Evolutionary conservation across 53 echinoderm and acorn worm genomes (phyloP).

Genomic region (Arbacia lixula): DNA sequence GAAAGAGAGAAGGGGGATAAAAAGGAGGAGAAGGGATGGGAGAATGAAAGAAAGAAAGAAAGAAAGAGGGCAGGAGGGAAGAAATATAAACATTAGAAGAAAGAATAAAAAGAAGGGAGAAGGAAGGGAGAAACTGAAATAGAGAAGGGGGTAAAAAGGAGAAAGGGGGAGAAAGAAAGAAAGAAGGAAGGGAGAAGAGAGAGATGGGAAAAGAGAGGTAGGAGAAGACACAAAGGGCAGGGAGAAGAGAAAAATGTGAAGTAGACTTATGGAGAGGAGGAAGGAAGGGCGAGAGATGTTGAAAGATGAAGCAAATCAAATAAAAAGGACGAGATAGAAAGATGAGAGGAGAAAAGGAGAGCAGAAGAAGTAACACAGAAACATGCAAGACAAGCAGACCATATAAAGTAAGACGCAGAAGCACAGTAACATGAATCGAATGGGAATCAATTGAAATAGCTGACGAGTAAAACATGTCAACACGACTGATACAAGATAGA

Average conservation of each 20-base stretch:
- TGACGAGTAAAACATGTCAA: too few species aligned
- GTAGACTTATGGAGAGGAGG: too few species aligned
- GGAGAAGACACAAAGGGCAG: not conserved
- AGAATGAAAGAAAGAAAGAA: not conserved
- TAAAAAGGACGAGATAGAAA: not conserved
- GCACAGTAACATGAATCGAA: too few species aligned
- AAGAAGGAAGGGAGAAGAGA: not conserved
- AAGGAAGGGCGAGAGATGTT: not conserved
- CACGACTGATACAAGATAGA: too few species aligned
- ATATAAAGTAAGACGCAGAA: not conserved
- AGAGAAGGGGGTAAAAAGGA: too few species aligned
- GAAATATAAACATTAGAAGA: not conserved
- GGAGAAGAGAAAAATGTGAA: not conserved
- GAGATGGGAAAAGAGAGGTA: not conserved
- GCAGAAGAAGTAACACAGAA: too few species aligned
- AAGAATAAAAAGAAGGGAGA: not conserved
- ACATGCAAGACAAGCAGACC: not conserved
- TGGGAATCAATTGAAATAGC: too few species aligned
- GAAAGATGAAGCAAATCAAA: not conserved
- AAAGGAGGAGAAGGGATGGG: not conserved
- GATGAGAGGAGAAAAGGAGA: not conserved
- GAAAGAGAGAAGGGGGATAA: not conserved
- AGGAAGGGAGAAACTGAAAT: not conserved
- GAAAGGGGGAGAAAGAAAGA: not conserved
- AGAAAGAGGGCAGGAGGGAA: not conserved